Conservation (phyloP, 2,797 vertebrate genomes). For the Rhabdophis nuchalis region DNA sequence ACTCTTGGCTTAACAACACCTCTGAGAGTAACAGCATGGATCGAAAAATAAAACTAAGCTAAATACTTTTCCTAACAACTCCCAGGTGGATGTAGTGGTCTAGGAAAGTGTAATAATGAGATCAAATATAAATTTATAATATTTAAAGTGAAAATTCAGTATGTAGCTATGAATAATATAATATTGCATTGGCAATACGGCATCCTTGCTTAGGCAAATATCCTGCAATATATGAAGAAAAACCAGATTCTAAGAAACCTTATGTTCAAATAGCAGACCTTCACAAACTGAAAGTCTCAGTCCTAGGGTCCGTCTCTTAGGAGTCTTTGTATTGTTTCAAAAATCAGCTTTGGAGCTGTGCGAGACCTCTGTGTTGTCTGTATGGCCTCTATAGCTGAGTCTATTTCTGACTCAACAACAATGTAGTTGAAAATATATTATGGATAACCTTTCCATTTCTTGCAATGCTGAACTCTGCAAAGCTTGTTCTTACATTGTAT, state of each 20-base stretch:
- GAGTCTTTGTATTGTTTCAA: not conserved
- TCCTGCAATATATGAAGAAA: constrained; percentile 10
- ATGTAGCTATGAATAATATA: constrained; percentile 53
- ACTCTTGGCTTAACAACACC: constrained; percentile 37
- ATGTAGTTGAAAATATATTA: not conserved
- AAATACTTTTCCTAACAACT: constrained; percentile 52
- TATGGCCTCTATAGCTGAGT: not conserved
- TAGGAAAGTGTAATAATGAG: constrained; percentile 51
- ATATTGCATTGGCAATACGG: constrained; percentile 43
- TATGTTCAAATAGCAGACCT: not conserved
- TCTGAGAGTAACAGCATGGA: constrained; percentile 44
- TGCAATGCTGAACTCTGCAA: not conserved
- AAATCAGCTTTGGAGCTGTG: not conserved
- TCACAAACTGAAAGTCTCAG: not conserved
- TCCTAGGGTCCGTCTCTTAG: not conserved
- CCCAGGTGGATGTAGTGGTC: constrained; percentile 24
- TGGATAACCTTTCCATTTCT: not conserved
- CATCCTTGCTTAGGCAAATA: constrained; percentile 30
- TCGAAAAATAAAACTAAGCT: constrained; percentile 56
- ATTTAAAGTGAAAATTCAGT: constrained; percentile 56
- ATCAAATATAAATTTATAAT: constrained; percentile 48
- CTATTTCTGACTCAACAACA: not conserved
- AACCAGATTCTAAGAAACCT: not conserved
- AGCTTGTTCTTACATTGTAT: not conserved
- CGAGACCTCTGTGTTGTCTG: not conserved